Evolutionary conservation across 2,113 vertebrate genomes (phyloP).

Genomic region (Monarcha castaneiventris): DNA sequence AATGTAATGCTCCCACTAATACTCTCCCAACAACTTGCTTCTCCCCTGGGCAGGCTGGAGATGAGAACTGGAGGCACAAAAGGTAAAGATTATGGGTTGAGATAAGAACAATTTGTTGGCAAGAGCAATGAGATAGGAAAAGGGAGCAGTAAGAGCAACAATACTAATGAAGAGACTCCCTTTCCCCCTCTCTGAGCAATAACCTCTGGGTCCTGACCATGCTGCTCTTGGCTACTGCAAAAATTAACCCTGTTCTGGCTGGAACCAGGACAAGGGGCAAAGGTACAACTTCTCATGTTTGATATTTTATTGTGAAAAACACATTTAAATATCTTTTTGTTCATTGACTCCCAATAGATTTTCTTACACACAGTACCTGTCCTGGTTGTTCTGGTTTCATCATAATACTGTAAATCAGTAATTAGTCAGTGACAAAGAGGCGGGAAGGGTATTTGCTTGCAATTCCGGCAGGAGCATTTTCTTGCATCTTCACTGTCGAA

Average conservation of each 20-base stretch:
- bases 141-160: neutral
- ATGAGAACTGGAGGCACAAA: neutral
- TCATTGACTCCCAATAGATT: neutral
- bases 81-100: neutral
- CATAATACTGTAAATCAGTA: no score
- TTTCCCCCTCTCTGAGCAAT: accelerated
- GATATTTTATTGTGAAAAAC: neutral
- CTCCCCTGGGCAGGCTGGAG: neutral
- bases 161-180: neutral
- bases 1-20: neutral
- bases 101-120: neutral
- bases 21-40: neutral
- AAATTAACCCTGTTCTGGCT: neutral
- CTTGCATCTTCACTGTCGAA: no score
- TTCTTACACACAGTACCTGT: neutral
- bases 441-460: no score
- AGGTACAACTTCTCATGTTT: neutral
- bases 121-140: neutral
- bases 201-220: neutral
- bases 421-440: no score
- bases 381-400: neutral
- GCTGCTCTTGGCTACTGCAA: neutral
- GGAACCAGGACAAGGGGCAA: neutral
- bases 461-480: no score
- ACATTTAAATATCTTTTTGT: neutral